Evolutionary conservation across 2,888 invertebrate species (phyloP).

Genomic region (Amphimallon solstitiale): DNA sequence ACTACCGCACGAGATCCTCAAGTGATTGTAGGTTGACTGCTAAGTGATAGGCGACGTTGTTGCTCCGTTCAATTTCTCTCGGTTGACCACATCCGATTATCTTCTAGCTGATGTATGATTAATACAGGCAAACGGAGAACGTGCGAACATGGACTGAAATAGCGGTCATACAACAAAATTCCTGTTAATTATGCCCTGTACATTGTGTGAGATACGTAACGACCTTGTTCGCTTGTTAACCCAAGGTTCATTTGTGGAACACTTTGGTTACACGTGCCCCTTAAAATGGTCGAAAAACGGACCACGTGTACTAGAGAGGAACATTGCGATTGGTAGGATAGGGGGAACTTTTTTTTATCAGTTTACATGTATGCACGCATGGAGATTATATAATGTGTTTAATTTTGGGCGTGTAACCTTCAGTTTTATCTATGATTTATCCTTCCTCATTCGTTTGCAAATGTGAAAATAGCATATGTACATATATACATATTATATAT

Average conservation of each 20-base stretch:
- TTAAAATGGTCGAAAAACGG: constrained; percentile 16
- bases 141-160: background rate
- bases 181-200: background rate
- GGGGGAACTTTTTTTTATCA: constrained; percentile 34
- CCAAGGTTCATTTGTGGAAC: constrained; percentile 45
- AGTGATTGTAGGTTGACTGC: no score
- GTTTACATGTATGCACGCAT: background rate
- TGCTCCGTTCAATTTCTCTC: no score
- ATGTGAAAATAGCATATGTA: constrained; percentile 14
- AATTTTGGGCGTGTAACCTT: constrained; percentile 23
- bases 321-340: constrained; percentile 2
- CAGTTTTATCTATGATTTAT: constrained; percentile 30
- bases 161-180: background rate
- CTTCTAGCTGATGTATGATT: no score
- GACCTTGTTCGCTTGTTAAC: constrained; percentile 37
- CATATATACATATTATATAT: no score
- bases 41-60: no score
- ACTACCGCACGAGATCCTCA: no score
- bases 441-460: constrained; percentile 11
- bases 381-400: background rate
- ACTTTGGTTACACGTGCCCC: constrained; percentile 40
- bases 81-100: no score
- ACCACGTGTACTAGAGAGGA: constrained; percentile 33
- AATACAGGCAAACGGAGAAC: background rate
- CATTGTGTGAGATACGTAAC: constrained; percentile 39